Percentiles rank a stretch among this genome's conserved stretches.
These are phyloP conservation scores for Adineta ricciae DNA, from an alignment of 2,888 invertebrate genomes.

Conservation along the genomic window DNA sequence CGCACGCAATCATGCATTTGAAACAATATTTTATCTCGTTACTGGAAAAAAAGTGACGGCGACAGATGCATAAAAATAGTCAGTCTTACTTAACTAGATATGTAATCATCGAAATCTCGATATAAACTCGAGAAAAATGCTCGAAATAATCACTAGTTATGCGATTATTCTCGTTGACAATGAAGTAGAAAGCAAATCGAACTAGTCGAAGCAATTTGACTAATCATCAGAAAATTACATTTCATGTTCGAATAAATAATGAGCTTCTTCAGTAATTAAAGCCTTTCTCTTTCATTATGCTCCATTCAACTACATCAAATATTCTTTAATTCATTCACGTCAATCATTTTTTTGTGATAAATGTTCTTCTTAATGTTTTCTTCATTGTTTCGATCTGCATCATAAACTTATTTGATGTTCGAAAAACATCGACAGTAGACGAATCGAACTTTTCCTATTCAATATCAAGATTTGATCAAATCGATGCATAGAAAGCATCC, in stretches of 20 bases:
- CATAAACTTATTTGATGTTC: not conserved
- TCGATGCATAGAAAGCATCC: too few species aligned
- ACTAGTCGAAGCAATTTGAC: not conserved
- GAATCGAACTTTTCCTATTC: too few species aligned
- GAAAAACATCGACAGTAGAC: too few species aligned
- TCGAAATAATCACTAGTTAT: too few species aligned
- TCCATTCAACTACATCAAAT: not conserved
- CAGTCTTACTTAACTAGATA: not conserved
- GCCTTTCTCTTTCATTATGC: not conserved
- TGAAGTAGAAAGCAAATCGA: too few species aligned
- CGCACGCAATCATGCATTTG: not conserved
- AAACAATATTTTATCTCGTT: not conserved
- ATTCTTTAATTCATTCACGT: not conserved
- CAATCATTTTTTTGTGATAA: too few species aligned
- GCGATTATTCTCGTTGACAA: too few species aligned
- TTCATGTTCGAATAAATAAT: not conserved
- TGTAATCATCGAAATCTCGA: not conserved
- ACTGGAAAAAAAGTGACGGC: not conserved
- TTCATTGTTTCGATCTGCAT: not conserved
- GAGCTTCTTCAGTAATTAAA: not conserved
- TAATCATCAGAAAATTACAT: not conserved
- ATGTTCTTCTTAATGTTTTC: not conserved
- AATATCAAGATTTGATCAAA: too few species aligned
- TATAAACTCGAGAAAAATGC: too few species aligned
- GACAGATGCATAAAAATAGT: not conserved